Percentiles rank a stretch among this genome's conserved stretches.
Evolutionary conservation across 2,797 vertebrate species (phyloP).

Genomic region (Chiroxiphia lanceolata): DNA sequence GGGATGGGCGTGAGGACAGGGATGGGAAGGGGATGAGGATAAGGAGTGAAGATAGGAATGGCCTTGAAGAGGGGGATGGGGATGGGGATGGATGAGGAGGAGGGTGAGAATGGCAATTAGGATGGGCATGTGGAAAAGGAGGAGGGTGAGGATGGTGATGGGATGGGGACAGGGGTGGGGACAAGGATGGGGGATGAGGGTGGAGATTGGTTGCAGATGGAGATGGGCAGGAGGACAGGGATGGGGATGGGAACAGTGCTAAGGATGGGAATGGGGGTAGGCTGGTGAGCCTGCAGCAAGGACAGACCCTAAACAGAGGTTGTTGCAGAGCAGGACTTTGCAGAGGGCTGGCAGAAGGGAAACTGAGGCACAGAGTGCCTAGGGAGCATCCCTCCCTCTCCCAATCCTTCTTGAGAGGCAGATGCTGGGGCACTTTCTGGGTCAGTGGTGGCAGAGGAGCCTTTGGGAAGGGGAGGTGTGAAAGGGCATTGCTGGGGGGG

Average conservation of each 20-base stretch:
- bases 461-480: neutral
- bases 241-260: neutral
- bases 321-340: neutral
- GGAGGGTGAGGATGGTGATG: fast-evolving
- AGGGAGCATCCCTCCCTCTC: neutral
- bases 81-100: no score
- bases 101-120: neutral
- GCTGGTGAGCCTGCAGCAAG: neutral
- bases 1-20: neutral
- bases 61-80: neutral
- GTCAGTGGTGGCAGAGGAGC: fast-evolving
- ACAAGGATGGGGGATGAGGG: fast-evolving
- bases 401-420: neutral
- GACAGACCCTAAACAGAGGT: neutral
- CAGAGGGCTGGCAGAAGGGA: neutral
- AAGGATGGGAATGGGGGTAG: no score
- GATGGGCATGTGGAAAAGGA: no score
- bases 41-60: no score
- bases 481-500: neutral
- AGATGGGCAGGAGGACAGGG: fast-evolving
- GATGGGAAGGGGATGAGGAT: neutral
- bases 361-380: neutral
- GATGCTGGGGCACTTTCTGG: neutral
- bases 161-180: fast-evolving
- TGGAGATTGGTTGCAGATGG: fast-evolving